phyloP scores from a whole-genome alignment of 2,113 vertebrate genomes.

The Carollia perspicillata region DNA sequence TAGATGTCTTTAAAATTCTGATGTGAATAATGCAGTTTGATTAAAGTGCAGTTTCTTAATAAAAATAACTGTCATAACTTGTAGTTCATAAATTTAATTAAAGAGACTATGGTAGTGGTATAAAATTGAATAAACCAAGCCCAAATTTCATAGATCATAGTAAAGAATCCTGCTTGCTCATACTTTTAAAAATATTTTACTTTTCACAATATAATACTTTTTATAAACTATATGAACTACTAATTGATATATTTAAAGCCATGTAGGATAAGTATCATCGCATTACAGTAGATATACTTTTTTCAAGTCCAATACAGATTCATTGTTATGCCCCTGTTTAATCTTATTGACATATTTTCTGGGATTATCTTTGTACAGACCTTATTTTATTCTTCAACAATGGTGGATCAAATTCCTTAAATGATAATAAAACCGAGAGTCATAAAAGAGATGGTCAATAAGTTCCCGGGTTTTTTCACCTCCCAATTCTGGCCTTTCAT shows the following conservation, averaged over 20 bases:
- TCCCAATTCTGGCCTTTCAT: slow-evolving; percentile 57
- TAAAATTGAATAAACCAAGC: background rate
- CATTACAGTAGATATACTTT: background rate
- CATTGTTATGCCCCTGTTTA: slow-evolving; percentile 44
- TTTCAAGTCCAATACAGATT: slow-evolving; percentile 2
- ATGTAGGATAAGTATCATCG: background rate
- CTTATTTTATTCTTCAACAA: slow-evolving; percentile 57
- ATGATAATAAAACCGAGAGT: slow-evolving; percentile 68
- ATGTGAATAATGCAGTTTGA: background rate
- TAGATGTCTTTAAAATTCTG: background rate
- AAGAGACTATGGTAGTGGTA: background rate
- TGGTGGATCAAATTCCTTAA: slow-evolving; percentile 69
- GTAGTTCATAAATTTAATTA: slow-evolving; percentile 25
- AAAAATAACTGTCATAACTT: background rate
- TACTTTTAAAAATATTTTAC: background rate
- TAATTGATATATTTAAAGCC: background rate
- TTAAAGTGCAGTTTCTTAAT: background rate
- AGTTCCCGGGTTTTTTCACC: slow-evolving; percentile 35
- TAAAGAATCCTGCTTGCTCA: background rate
- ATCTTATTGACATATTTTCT: slow-evolving; percentile 64
- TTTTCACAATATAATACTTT: background rate
- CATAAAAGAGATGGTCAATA: slow-evolving; percentile 69
- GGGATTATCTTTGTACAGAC: slow-evolving; percentile 64
- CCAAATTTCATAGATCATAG: background rate
- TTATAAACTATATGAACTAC: background rate